Evolutionary conservation across 2,113 vertebrate species (phyloP).

Genomic region (Seriola quinqueradiata): DNA sequence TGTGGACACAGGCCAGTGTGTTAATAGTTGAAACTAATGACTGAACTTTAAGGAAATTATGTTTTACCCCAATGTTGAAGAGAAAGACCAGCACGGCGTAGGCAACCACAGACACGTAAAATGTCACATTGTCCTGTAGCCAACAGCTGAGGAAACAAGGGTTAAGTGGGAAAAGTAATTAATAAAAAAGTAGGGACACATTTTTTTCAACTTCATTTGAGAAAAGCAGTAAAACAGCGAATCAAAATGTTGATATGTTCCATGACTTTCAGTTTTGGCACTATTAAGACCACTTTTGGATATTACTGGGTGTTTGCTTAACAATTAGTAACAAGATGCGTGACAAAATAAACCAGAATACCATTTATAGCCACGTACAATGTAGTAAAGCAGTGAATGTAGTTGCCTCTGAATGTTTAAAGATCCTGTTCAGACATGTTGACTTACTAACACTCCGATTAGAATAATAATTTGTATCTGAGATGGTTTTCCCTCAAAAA

Average conservation of each 20-base stretch:
- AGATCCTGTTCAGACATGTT: no score
- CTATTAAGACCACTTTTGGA: not conserved
- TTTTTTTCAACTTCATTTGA: not conserved
- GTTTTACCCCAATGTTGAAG: constrained; percentile 82
- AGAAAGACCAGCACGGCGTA: constrained; percentile 89
- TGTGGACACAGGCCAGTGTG: not conserved
- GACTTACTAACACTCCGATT: no score
- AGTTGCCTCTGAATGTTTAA: no score
- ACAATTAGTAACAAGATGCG: no score
- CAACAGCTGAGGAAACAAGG: constrained; percentile 87
- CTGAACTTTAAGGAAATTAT: not conserved
- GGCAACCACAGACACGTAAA: constrained; percentile 89
- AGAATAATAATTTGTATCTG: no score
- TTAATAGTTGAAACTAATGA: not conserved
- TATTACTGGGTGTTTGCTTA: no score
- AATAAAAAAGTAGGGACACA: not conserved
- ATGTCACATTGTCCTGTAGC: constrained; percentile 86
- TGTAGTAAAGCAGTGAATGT: no score
- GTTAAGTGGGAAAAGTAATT: not conserved
- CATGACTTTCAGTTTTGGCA: not conserved
- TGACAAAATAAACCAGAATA: no score
- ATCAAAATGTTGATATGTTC: not conserved
- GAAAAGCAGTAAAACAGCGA: not conserved
- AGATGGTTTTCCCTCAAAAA: no score
- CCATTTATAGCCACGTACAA: no score